These are phyloP conservation scores for Muscicapa comitata DNA, from an alignment of 2,797 vertebrate species.

Conservation along the genomic window DNA sequence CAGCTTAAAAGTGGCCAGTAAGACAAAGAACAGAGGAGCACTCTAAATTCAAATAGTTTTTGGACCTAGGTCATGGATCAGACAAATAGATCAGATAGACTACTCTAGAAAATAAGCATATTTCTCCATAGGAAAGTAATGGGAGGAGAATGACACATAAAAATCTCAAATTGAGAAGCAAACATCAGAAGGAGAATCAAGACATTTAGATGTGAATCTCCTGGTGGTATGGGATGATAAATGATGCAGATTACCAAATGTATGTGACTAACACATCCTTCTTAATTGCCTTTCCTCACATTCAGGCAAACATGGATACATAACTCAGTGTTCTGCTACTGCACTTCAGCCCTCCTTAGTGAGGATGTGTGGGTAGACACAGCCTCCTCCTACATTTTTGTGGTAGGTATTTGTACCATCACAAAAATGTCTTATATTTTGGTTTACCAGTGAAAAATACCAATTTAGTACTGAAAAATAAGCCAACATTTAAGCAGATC, in stretches of 20 bases:
- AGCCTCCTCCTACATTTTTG: not conserved
- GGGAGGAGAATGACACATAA: not conserved
- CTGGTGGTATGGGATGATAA: not conserved
- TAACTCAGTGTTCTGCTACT: not conserved
- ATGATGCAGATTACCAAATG: not conserved
- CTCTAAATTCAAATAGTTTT: not conserved
- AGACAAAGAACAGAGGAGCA: not conserved
- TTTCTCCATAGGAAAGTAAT: not conserved
- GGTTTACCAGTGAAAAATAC: not conserved
- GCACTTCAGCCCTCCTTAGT: not conserved
- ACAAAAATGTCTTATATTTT: not conserved
- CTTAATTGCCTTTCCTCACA: not conserved
- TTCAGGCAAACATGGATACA: accelerated
- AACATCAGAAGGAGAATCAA: not conserved
- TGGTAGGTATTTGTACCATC: not conserved
- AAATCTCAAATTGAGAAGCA: not conserved
- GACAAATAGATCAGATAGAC: not conserved
- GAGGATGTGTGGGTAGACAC: not conserved
- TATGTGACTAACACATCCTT: not conserved
- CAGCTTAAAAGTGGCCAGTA: not conserved
- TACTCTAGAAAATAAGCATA: not conserved
- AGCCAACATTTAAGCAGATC: not conserved
- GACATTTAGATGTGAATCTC: not conserved
- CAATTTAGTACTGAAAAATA: not conserved
- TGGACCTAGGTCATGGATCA: not conserved